phyloP scores from a whole-genome alignment of 2,113 vertebrate genomes.

The Plestiodon gilberti region DNA sequence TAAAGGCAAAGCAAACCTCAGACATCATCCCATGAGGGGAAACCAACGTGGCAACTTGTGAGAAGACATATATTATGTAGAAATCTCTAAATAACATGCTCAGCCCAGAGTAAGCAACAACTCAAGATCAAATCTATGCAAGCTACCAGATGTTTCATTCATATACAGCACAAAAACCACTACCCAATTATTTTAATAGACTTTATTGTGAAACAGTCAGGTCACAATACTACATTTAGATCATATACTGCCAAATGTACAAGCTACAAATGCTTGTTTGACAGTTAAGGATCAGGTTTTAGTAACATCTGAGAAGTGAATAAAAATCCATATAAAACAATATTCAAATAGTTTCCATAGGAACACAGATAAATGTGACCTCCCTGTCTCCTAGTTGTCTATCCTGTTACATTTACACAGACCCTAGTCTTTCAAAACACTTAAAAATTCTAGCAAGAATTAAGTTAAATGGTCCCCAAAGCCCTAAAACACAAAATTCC shows the following conservation, averaged over 20 bases:
- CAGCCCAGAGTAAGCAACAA: not conserved
- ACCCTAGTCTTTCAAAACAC: slow-evolving; percentile 69
- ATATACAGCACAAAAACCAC: slow-evolving; percentile 30
- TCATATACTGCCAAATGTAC: slow-evolving; percentile 65
- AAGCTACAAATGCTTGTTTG: slow-evolving; percentile 85
- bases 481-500: slow-evolving; percentile 65
- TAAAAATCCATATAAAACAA: slow-evolving; percentile 88
- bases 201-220: slow-evolving; percentile 81
- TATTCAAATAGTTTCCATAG: slow-evolving; percentile 96
- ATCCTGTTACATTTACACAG: slow-evolving; percentile 74
- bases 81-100: not conserved
- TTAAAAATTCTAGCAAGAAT: slow-evolving; percentile 75
- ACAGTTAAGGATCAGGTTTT: slow-evolving; percentile 70
- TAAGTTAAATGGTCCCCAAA: slow-evolving; percentile 79
- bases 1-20: not conserved
- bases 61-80: not conserved
- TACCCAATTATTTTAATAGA: slow-evolving; percentile 72
- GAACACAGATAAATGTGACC: slow-evolving; percentile 94
- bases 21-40: not conserved
- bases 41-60: not conserved
- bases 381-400: slow-evolving; percentile 81
- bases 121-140: not conserved
- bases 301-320: slow-evolving; percentile 78
- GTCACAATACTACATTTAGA: slow-evolving; percentile 74
- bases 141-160: not conserved